Evolutionary conservation across 2,888 invertebrate genomes (phyloP).

Genomic region (Eudemis profundana): DNA sequence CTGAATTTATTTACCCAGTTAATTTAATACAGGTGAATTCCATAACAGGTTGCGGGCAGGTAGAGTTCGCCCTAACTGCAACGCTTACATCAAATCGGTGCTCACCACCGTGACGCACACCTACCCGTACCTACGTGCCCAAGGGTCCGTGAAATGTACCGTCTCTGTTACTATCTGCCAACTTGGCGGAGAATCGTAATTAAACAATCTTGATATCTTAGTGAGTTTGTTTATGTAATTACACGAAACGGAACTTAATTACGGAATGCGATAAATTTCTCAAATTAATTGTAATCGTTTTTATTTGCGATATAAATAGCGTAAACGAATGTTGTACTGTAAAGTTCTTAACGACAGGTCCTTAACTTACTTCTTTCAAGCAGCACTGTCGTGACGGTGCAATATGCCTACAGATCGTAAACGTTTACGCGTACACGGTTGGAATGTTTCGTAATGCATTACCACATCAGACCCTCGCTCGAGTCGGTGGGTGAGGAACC

Average conservation of each 20-base stretch:
- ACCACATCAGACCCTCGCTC: conserved; percentile 46
- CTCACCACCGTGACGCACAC: conserved; percentile 63
- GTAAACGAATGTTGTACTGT: no score
- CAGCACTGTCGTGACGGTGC: conserved; percentile 50
- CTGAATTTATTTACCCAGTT: conserved; percentile 17
- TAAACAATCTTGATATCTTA: conserved; percentile 21
- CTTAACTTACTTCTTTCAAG: conserved; percentile 28
- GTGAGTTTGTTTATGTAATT: conserved; percentile 21
- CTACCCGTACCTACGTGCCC: conserved; percentile 59
- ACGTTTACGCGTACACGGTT: conserved; percentile 47
- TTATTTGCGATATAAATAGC: neutral
- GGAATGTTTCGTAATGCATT: conserved; percentile 53
- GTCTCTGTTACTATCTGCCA: conserved; percentile 41
- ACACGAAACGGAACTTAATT: conserved; percentile 27
- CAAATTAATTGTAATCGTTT: neutral
- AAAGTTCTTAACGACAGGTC: conserved; percentile 36
- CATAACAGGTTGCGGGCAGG: conserved; percentile 64
- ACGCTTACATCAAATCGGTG: conserved; percentile 66
- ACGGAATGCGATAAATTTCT: conserved; percentile 6
- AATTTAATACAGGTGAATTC: conserved; percentile 36
- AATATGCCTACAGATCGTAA: conserved; percentile 49
- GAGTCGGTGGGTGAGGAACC: conserved; percentile 56
- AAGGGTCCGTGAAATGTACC: conserved; percentile 77
- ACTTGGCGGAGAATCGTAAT: conserved; percentile 23
- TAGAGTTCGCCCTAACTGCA: conserved; percentile 62